Conservation (phyloP, 2,797 vertebrate genomes). For the Sebastolobus alascanus region DNA sequence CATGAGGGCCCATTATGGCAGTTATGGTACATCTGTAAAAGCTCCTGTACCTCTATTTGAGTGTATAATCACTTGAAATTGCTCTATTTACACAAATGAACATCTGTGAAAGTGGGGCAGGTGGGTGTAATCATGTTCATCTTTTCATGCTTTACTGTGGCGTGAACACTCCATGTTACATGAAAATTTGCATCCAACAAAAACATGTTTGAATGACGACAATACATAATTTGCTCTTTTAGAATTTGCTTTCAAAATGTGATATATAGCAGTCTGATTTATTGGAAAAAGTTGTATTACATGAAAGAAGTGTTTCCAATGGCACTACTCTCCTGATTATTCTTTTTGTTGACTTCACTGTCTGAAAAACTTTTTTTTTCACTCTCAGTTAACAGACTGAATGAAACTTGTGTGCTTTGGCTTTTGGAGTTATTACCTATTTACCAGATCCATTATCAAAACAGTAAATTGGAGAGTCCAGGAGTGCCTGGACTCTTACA, state of each 20-base stretch:
- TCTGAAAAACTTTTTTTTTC: not conserved
- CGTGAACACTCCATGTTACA: not conserved
- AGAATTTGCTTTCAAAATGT: not conserved
- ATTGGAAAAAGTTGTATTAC: not conserved
- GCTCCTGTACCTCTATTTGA: not conserved
- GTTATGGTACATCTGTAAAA: not conserved
- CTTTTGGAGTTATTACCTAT: not conserved
- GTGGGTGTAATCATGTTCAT: slow-evolving; percentile 3
- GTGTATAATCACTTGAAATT: slow-evolving; percentile 8
- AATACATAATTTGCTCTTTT: not conserved
- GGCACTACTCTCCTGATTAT: not conserved
- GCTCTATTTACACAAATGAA: not conserved
- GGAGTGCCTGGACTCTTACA: not conserved
- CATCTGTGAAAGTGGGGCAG: slow-evolving; percentile 11
- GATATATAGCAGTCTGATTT: not conserved
- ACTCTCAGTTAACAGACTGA: not conserved
- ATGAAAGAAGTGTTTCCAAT: not conserved
- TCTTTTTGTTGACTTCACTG: not conserved
- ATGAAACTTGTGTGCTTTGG: not conserved
- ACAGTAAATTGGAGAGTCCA: not conserved
- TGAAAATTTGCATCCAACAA: not conserved
- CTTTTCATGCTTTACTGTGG: not conserved
- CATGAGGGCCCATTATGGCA: not conserved
- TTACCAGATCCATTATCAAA: not conserved
- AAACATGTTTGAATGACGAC: not conserved